Percentiles rank a stretch among this genome's conserved stretches.
Evolutionary conservation across 2,797 vertebrate species (phyloP).

Genomic region (Rhinella marina): DNA sequence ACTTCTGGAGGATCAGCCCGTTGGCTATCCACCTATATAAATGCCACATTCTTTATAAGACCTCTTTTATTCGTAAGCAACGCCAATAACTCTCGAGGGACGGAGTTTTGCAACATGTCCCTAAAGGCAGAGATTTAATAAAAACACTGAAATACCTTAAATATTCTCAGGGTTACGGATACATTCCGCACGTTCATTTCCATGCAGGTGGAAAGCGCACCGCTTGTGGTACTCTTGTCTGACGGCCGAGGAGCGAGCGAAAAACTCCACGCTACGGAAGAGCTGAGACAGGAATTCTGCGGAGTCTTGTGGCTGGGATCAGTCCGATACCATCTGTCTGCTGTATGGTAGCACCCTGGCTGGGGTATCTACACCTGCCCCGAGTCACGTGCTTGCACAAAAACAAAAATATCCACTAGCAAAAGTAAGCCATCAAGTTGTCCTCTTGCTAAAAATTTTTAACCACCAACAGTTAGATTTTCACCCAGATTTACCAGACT

Average conservation of each 20-base stretch:
- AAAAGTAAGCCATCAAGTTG: neutral
- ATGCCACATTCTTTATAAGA: neutral
- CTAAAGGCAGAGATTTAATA: slow-evolving; percentile 39
- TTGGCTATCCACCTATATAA: too few relatives aligned
- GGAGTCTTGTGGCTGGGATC: neutral
- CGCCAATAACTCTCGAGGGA: neutral
- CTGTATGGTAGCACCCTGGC: neutral
- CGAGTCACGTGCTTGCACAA: neutral
- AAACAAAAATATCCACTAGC: neutral
- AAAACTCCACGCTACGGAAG: neutral
- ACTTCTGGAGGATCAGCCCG: neutral
- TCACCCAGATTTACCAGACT: neutral
- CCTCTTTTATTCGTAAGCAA: neutral
- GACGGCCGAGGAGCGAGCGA: too few relatives aligned
- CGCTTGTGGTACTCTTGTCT: neutral
- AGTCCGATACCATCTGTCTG: neutral
- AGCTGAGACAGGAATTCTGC: neutral
- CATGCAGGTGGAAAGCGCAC: slow-evolving; percentile 3
- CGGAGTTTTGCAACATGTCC: neutral
- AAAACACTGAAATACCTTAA: slow-evolving; percentile 42
- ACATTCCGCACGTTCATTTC: slow-evolving; percentile 39
- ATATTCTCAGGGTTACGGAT: slow-evolving; percentile 2
- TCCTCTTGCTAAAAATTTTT: neutral
- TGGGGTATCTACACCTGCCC: neutral
- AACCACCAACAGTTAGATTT: neutral